Percentiles rank a stretch among this genome's conserved stretches.
phyloP scores from a whole-genome alignment of 2,888 invertebrate genomes.

The Anorthoa munda region DNA sequence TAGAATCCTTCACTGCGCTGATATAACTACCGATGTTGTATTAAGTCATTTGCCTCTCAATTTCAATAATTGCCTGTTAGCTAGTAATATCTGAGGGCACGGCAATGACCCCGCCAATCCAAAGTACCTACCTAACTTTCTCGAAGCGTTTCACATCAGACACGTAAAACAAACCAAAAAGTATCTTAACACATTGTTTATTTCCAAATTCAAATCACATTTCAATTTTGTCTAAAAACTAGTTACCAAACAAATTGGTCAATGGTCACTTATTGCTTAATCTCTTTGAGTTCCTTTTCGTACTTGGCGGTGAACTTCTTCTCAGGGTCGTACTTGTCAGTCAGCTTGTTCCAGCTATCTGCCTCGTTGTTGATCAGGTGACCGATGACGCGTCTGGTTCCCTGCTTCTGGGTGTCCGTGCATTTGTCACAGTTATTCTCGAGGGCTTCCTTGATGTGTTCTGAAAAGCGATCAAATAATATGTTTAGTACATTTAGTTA shows the following conservation, averaged over 20 bases:
- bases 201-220: slow-evolving; percentile 32
- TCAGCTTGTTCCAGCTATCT: slow-evolving; percentile 81
- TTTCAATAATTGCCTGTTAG: not conserved
- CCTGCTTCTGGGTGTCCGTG: slow-evolving; percentile 71
- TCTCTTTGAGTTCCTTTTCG: slow-evolving; percentile 75
- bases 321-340: slow-evolving; percentile 81
- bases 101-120: not conserved
- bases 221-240: slow-evolving; percentile 13
- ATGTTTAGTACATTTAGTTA: not conserved
- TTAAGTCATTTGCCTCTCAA: not conserved
- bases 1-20: not conserved
- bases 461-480: slow-evolving; percentile 56
- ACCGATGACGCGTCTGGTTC: slow-evolving; percentile 72
- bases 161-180: not conserved
- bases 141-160: not conserved
- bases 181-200: slow-evolving; percentile 15
- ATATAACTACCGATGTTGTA: not conserved
- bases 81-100: not conserved
- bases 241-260: not conserved
- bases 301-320: slow-evolving; percentile 77
- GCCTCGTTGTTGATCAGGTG: slow-evolving; percentile 77
- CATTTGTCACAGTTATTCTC: slow-evolving; percentile 77
- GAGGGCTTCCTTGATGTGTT: slow-evolving; percentile 78
- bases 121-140: not conserved
- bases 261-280: slow-evolving; percentile 57